phyloP scores from a whole-genome alignment of 2,113 vertebrate species.

The Oceanites oceanicus region DNA sequence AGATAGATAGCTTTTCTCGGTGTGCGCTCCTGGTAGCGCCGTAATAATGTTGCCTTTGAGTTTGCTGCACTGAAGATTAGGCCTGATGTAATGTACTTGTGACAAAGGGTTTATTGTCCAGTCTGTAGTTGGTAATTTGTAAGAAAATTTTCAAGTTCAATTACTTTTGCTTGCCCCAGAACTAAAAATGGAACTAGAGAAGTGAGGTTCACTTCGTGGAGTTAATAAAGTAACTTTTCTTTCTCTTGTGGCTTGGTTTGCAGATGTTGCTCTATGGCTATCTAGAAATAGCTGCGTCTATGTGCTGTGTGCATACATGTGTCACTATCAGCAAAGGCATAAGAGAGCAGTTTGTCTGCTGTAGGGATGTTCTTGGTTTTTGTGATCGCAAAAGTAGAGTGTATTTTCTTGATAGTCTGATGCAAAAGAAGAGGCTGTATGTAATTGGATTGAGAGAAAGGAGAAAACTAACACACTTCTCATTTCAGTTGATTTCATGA shows the following conservation, averaged over 20 bases:
- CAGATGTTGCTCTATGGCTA: not conserved
- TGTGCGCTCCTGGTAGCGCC: not conserved
- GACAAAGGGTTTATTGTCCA: not conserved
- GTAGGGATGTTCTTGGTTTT: not conserved
- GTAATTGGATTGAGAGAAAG: not conserved
- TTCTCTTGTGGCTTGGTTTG: not conserved
- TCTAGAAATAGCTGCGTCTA: not conserved
- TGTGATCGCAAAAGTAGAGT: not conserved
- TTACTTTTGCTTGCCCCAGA: not conserved
- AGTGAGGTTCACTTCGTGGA: not conserved
- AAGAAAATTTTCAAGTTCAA: not conserved
- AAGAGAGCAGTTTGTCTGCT: not conserved
- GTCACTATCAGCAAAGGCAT: not conserved
- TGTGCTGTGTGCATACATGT: not conserved
- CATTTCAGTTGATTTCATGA: constrained; percentile 82
- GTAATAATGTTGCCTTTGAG: not conserved
- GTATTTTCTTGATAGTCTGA: not conserved
- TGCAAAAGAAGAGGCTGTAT: not conserved
- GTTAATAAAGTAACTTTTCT: not conserved
- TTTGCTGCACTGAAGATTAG: not conserved
- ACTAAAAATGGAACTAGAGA: not conserved
- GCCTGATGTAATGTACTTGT: not conserved
- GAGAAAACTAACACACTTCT: constrained; percentile 47
- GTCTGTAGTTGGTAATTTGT: not conserved
- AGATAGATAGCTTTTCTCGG: not conserved